Base-by-base conservation (phyloP, 2,797 vertebrate species). In the Gymnothorax javanicus region DNA sequence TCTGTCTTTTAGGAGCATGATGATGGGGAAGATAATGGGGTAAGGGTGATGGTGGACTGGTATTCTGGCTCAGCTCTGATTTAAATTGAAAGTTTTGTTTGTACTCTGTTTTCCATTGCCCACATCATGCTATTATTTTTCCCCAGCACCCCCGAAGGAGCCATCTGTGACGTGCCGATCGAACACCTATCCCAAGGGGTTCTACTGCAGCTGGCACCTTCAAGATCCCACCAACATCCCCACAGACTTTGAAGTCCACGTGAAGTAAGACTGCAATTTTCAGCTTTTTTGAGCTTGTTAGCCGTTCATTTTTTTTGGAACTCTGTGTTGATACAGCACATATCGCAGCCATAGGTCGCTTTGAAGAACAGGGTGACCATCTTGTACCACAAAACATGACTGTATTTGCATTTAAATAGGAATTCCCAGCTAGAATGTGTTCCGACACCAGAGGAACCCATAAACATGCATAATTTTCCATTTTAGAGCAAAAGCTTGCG, bases 151-250 rank as follows among this genome's bases (percentile, higher is more conserved):
- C 0, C 98, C 98, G 0, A 95, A 93, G 90, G 97, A 98, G 89
- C 97, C 97, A 0, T 89, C 95, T 58, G 94, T 99, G 94, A 97
- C 96, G 89, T 99, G 98, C 91, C 96, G 98, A 50, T 99, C 98
- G 93, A 99, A 99, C 95, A 98, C 97, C 75, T 99, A 99, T 89
- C 98, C 98, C 0, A 98, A 97, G 88, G 97, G 98, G 87, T 99
- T 99, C 97, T 99, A 99, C 96, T 99, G 98, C 96, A 99, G 95
- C 92, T 99, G 98, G 98, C 97, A 99, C 89, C 96, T 98, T 88
- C 94, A 93, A 43, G 94, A 95, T 87, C 95, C 96, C 0, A 98
- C 98, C 1, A 97, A 95, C 95, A 97, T 99, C 93, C 97, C 98
- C 89, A 99, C 98, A 0, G 93, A 91, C 83, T 99, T 98, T 91